phyloP scores from a whole-genome alignment of 1,140 invertebrate genomes.

The Temnothorax curvispinosus region DNA sequence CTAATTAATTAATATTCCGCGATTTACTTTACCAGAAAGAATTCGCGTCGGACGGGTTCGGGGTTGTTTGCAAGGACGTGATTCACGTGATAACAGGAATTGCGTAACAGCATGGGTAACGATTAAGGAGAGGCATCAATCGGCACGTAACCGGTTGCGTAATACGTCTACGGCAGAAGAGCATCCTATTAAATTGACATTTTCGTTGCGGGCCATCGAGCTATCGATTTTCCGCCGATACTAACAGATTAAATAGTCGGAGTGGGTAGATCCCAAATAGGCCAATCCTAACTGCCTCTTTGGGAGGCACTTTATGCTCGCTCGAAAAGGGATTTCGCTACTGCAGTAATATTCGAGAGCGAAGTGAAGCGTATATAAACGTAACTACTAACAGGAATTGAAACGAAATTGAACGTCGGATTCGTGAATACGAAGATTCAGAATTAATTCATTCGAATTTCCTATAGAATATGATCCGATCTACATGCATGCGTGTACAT shows the following conservation, averaged over 20 bases:
- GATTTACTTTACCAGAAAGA: not conserved
- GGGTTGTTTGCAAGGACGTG: not conserved
- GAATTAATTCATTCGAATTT: not conserved
- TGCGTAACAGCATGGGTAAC: constrained; percentile 24
- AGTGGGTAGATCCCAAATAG: not conserved
- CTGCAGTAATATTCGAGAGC: not conserved
- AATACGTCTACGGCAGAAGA: constrained; percentile 8
- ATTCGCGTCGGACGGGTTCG: not conserved
- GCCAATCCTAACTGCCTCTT: constrained; percentile 15
- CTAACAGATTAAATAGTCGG: constrained; percentile 5
- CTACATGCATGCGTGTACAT: not conserved
- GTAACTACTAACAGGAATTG: not conserved
- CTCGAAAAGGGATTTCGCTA: not conserved
- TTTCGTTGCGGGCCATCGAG: constrained; percentile 23
- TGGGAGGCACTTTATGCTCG: constrained; percentile 16
- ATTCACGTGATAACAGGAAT: constrained; percentile 33
- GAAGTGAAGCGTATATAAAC: not conserved
- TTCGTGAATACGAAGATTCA: not conserved
- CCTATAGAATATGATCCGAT: not conserved
- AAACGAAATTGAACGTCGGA: not conserved
- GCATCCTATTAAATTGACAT: constrained; percentile 49
- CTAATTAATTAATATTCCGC: constrained; percentile 35
- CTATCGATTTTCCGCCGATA: constrained; percentile 42
- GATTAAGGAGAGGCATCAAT: constrained; percentile 41
- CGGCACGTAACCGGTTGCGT: constrained; percentile 37